Conservation (phyloP, 2,797 vertebrate species). For the Podarcis siculus region DNA sequence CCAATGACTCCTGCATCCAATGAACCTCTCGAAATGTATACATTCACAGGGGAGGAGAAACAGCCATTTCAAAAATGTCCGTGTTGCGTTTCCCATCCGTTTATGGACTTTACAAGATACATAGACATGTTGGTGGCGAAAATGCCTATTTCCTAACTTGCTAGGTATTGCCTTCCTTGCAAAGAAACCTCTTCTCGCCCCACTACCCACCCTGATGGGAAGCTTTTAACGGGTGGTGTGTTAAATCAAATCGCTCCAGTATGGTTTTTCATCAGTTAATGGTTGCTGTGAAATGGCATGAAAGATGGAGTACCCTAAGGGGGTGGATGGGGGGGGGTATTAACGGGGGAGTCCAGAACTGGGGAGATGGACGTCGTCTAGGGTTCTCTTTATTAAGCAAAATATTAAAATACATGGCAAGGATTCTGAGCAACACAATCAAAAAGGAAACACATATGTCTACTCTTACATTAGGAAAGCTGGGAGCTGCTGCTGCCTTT, state of each 20-base stretch:
- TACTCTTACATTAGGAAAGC: conserved; percentile 69
- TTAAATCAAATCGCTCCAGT: conserved; percentile 32
- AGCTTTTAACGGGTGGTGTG: neutral
- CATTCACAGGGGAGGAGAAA: neutral
- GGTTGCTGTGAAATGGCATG: conserved; percentile 30
- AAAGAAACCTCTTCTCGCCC: neutral
- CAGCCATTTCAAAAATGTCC: neutral
- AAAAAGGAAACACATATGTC: conserved; percentile 73
- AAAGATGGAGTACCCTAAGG: conserved; percentile 25
- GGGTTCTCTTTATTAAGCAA: conserved; percentile 43
- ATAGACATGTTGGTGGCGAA: neutral
- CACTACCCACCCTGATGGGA: neutral
- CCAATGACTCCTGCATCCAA: too few relatives aligned
- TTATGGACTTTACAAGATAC: conserved; percentile 20
- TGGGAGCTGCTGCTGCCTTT: conserved; percentile 76
- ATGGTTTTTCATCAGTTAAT: conserved; percentile 8
- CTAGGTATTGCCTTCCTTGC: neutral
- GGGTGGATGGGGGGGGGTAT: fast-evolving
- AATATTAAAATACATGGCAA: conserved; percentile 68
- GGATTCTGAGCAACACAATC: conserved; percentile 67
- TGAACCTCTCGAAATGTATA: neutral
- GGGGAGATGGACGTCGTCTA: conserved; percentile 37
- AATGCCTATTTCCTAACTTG: fast-evolving
- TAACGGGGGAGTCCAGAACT: neutral
- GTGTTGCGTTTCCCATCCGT: neutral